Conservation (phyloP, 2,888 invertebrate species). For the Suillia variegata region DNA sequence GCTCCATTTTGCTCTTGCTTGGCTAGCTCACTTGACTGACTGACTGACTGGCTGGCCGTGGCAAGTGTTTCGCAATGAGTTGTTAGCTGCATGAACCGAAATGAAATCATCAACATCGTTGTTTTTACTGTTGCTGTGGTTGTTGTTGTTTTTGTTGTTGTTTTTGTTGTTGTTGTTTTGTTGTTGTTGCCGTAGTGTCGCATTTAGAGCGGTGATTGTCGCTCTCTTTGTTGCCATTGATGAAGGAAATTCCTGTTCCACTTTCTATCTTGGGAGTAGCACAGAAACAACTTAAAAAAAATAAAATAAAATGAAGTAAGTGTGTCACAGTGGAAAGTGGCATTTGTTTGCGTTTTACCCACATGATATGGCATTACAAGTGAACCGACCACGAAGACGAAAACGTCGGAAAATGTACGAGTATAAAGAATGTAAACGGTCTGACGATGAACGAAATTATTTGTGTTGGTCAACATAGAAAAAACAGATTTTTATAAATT, state of each 20-base stretch:
- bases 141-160: no score
- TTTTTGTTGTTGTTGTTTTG: no score
- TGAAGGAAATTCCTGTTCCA: conserved; percentile 57
- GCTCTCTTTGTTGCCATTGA: conserved; percentile 32
- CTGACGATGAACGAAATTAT: neutral
- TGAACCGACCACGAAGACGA: conserved; percentile 10
- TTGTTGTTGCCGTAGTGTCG: conserved; percentile 14
- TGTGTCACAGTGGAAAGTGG: conserved; percentile 56
- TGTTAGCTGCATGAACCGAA: conserved; percentile 45
- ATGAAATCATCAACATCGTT: conserved; percentile 52
- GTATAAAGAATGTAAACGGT: no score
- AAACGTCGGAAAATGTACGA: conserved; percentile 17
- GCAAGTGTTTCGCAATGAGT: conserved; percentile 57
- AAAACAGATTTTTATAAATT: no score
- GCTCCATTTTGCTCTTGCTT: conserved; percentile 34
- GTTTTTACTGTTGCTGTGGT: no score
- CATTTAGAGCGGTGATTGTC: no score
- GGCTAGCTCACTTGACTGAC: no score
- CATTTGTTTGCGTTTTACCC: conserved; percentile 41
- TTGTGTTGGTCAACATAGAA: no score
- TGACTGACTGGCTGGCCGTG: conserved; percentile 48
- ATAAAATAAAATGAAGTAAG: conserved; percentile 52
- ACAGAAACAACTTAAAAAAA: no score
- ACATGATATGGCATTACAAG: conserved; percentile 19
- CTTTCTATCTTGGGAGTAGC: conserved; percentile 58